Evolutionary conservation across 1,140 invertebrate genomes (phyloP), one percentile per base, ranked within the genome.

Genomic region (Euura saliciscinereae): DNA sequence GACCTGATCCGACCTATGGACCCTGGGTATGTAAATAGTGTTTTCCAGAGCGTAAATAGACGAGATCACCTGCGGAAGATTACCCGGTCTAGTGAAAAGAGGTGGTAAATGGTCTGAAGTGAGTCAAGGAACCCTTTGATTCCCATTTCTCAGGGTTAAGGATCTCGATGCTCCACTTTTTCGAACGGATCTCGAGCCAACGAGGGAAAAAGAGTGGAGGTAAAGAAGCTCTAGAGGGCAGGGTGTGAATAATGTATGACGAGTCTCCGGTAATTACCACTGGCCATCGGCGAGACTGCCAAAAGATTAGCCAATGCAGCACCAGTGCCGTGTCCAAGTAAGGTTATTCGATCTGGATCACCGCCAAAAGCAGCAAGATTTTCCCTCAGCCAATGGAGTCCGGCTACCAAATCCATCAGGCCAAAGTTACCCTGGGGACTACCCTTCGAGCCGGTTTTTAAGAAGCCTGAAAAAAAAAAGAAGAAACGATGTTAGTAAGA

Each of bases 351-450:
- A 79, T 95, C 91, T 0, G 96, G 93, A 89, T 99, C 94, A 7
- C 93, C 97, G 43, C 95, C 96, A 82, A 98, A 98, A 45, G 94
- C 93, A 6, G 91, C 93, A 28, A 97, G 90, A 87, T 98, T 98
- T 83, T 98, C 95, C 72, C 94, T 91, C 44, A 98, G 89, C 96
- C 96, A 97, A 81, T 97, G 95, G 44, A 97, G 90, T 2, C 95
- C 96, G n/a, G 96, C 96, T 66, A 97, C 93, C 71, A 98, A 89
- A 88, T 99, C 97, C 93, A 98, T 96, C 78, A 98, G 90, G 6
- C 96, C 97, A 80, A 97, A 98, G 89, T 98, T 98, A 78, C 97
- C 97, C 85, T 97, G 95, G 78, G 94, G 91, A 86, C 94, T 93
- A 77, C 92, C 92, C 86, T 95, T 94, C 76, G 93, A 91, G 80